phyloP scores from a whole-genome alignment of 1,140 invertebrate species.

The Drosophila funebris region DNA sequence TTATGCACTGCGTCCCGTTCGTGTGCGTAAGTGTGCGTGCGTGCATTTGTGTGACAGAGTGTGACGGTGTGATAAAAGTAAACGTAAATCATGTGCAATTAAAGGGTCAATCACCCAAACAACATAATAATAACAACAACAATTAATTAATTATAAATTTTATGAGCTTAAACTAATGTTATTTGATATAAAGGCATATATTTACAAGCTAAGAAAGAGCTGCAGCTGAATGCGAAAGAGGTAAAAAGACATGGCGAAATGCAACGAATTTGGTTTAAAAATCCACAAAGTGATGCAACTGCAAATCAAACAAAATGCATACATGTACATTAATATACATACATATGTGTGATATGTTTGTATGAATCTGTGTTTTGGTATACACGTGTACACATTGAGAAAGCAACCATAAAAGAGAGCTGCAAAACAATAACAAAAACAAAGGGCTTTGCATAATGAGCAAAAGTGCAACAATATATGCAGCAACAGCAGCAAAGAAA shows the following conservation, averaged over 20 bases:
- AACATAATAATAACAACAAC: conserved; percentile 21
- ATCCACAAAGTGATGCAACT: conserved; percentile 40
- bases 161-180: conserved; percentile 16
- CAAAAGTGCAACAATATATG: no score
- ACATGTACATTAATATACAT: not conserved
- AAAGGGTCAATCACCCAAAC: conserved; percentile 55
- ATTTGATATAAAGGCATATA: not conserved
- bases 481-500: conserved; percentile 30
- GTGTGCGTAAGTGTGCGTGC: conserved; percentile 1
- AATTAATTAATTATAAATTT: conserved; percentile 21
- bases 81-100: conserved; percentile 54
- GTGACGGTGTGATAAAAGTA: conserved; percentile 28
- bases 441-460: conserved; percentile 29
- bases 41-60: conserved; percentile 22
- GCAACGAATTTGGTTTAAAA: conserved; percentile 29
- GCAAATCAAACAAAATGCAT: conserved; percentile 23
- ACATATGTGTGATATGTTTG: conserved; percentile 14
- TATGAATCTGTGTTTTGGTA: not conserved
- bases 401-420: conserved; percentile 39
- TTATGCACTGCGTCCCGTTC: conserved; percentile 1
- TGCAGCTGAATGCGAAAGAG: conserved; percentile 5
- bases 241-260: conserved; percentile 29
- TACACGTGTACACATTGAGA: conserved; percentile 24
- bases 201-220: not conserved
- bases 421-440: conserved; percentile 43